A percentile compares a stretch with the other conserved stretches of the same genome.
Conservation (phyloP, 2,113 vertebrate species). For the Haliaeetus leucogaster region DNA sequence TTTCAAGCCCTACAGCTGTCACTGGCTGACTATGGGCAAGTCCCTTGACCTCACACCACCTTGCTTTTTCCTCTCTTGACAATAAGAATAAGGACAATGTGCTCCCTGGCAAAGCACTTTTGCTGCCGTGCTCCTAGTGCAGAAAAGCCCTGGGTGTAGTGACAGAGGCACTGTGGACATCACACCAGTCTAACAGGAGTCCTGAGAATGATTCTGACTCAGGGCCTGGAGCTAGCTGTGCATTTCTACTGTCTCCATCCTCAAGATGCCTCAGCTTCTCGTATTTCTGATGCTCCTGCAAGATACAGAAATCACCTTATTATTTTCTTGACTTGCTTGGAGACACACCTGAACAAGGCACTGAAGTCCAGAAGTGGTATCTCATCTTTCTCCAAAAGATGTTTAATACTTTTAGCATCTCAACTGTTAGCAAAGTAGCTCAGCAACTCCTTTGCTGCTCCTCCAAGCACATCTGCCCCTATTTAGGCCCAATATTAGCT, state of each 20-base stretch:
- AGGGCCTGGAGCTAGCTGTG: neutral
- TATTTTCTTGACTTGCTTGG: neutral
- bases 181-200: neutral
- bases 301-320: neutral
- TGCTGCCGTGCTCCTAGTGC: accelerated
- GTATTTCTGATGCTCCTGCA: neutral
- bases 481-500: neutral
- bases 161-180: neutral
- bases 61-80: neutral
- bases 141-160: neutral
- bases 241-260: neutral
- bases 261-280: neutral
- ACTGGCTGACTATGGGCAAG: neutral
- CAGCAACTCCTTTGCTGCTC: neutral
- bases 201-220: neutral
- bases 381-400: neutral
- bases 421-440: neutral
- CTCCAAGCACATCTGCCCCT: neutral
- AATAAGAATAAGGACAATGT: neutral
- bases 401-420: neutral
- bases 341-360: neutral
- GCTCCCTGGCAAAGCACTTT: neutral
- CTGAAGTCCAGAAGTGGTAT: neutral
- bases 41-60: neutral
- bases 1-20: neutral